Conservation (phyloP, 2,113 vertebrate genomes). For the Calonectris borealis region DNA sequence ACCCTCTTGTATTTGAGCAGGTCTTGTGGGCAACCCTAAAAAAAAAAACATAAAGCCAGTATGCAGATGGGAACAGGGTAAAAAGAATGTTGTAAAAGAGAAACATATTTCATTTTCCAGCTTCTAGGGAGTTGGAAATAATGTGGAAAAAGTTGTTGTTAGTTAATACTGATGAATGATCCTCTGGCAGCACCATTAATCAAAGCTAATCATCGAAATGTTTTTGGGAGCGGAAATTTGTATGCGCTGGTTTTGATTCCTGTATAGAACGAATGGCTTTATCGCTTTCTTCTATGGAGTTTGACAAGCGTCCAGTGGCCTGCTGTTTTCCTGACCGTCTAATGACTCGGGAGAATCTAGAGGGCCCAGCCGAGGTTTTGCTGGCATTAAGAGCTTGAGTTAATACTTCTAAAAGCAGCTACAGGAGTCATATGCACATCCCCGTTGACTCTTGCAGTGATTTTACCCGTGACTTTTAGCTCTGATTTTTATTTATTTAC, state of each 20-base stretch:
- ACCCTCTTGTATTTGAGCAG: not conserved
- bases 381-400: not conserved
- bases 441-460: accelerated
- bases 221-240: not conserved
- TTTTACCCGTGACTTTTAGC: not conserved
- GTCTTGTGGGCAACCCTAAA: not conserved
- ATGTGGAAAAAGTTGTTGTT: conserved; percentile 20
- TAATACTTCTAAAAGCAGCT: not conserved
- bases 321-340: not conserved
- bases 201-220: conserved; percentile 3
- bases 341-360: not conserved
- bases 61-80: not conserved
- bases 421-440: not conserved
- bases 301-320: not conserved
- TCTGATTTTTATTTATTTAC: not conserved
- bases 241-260: not conserved
- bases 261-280: not conserved
- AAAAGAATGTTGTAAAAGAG: not conserved
- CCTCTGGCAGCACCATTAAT: conserved; percentile 42
- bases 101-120: not conserved
- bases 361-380: not conserved
- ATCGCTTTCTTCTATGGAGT: not conserved
- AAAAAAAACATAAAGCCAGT: not conserved
- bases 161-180: conserved; percentile 43
- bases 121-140: conserved; percentile 5